Base-by-base conservation (phyloP, 2,888 invertebrate species). In the Cerastis rubricosa region DNA sequence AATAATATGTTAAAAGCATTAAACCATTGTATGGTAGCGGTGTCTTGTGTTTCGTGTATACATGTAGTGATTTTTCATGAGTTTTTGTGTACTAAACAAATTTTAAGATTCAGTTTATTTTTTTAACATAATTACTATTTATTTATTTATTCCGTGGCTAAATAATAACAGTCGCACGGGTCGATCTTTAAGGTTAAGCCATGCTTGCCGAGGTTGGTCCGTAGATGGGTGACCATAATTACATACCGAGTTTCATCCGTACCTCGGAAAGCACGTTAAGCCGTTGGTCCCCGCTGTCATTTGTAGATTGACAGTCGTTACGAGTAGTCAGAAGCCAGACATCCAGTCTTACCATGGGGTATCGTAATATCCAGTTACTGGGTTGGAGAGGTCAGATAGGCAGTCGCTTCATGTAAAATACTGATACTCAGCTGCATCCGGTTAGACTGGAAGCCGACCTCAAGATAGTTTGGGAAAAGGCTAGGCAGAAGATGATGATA, bases 1-100 rank as follows among this genome's bases (percentile, higher is more conserved):
- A 70, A 51, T 74, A 70, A 51, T 74, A 43, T 49, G 22, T 69
- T n/a, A 6, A 69, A 61, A 69, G 68, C 68, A 14, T 40, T 51
- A 9, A 9, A 29, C 40, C 65, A 43, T 72, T 51, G 49, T 65
- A 72, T 54, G 51, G 6, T 9, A 72, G 54, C 25, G n/a, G 19
- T 5, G n/a, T 6, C 6, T 9, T 59, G 73, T n/a, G 40, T 65
- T 64, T 54, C 6, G 17, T 40, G 43, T 17, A 35, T 3, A 35
- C 35, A 35, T 35, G 35, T 3, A 35, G 3, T 2, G 35, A 35
- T 35, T 35, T 35, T 35, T 35, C 35, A 35, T 35, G 35, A 35
- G 35, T 35, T 35, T 35, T 35, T 35, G 35, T 35, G 35, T 35
- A 35, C 35, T 1, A 35, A 35, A 35, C 35, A 35, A 35, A 35